Percentiles rank a stretch among this genome's conserved stretches.
Conservation (phyloP, 2,888 invertebrate species). For the Noctua fimbriata region DNA sequence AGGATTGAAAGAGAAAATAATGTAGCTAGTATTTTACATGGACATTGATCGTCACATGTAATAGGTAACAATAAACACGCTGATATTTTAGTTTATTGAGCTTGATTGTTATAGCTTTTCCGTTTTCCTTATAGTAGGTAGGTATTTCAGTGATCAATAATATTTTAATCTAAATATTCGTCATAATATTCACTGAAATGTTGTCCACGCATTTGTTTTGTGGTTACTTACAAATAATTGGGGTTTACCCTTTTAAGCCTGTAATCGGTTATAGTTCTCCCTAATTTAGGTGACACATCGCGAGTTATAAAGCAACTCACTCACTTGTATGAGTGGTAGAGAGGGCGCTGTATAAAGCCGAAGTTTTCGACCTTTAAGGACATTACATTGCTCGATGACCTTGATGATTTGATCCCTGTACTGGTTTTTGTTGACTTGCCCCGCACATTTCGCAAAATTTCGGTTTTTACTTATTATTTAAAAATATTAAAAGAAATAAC, state of each 20-base stretch:
- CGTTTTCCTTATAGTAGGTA: slow-evolving; percentile 7
- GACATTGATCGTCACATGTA: neutral
- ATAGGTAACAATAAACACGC: neutral
- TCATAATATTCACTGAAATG: slow-evolving; percentile 15
- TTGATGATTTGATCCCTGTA: too few relatives aligned
- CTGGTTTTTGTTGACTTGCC: too few relatives aligned
- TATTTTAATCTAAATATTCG: neutral
- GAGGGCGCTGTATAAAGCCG: too few relatives aligned
- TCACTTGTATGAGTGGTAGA: too few relatives aligned
- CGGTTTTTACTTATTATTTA: too few relatives aligned
- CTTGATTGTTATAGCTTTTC: neutral
- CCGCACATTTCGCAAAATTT: too few relatives aligned
- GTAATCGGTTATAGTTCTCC: neutral
- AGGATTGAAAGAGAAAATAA: neutral
- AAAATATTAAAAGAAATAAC: too few relatives aligned
- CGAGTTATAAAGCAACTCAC: neutral
- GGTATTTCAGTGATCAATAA: neutral
- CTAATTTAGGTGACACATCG: neutral
- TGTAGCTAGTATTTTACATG: neutral
- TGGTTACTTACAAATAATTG: neutral
- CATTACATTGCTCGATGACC: too few relatives aligned
- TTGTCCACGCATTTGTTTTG: neutral
- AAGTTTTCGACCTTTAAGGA: neutral
- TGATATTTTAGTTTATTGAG: neutral
- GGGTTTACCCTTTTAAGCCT: neutral